These are phyloP conservation scores for Lycaena phlaeas DNA, from an alignment of 2,888 invertebrate genomes.

Conservation along the genomic window DNA sequence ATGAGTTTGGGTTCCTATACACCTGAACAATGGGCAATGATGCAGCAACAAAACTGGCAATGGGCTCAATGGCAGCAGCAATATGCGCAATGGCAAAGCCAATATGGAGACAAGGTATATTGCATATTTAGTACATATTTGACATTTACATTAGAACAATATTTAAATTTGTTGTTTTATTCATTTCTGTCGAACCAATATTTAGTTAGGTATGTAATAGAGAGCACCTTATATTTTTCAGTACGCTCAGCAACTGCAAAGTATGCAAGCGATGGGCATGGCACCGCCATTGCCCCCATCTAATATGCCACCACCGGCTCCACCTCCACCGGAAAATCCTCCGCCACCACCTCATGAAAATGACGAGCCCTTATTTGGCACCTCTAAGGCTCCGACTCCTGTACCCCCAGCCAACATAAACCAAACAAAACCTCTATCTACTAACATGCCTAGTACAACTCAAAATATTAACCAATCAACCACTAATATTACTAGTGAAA, in stretches of 20 bases:
- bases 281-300: conserved; percentile 35
- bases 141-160: background rate
- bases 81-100: conserved; percentile 83
- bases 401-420: conserved; percentile 15
- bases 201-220: too few relatives aligned
- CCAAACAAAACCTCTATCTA: too few relatives aligned
- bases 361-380: conserved; percentile 47
- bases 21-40: conserved; percentile 78
- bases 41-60: conserved; percentile 82
- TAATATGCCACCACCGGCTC: conserved; percentile 28
- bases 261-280: conserved; percentile 35
- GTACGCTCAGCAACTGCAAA: conserved; percentile 59
- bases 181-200: too few relatives aligned
- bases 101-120: conserved; percentile 81
- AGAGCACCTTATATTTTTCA: conserved; percentile 32
- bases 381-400: conserved; percentile 23
- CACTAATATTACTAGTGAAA: too few relatives aligned
- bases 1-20: conserved; percentile 63
- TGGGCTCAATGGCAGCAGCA: conserved; percentile 86
- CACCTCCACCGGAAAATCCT: conserved; percentile 38
- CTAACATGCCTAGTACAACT: too few relatives aligned
- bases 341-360: conserved; percentile 54
- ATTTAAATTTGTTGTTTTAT: background rate
- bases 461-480: too few relatives aligned
- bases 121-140: background rate